phyloP scores from a whole-genome alignment of 2,797 vertebrate species.

The Micropoecilia bifurca region DNA sequence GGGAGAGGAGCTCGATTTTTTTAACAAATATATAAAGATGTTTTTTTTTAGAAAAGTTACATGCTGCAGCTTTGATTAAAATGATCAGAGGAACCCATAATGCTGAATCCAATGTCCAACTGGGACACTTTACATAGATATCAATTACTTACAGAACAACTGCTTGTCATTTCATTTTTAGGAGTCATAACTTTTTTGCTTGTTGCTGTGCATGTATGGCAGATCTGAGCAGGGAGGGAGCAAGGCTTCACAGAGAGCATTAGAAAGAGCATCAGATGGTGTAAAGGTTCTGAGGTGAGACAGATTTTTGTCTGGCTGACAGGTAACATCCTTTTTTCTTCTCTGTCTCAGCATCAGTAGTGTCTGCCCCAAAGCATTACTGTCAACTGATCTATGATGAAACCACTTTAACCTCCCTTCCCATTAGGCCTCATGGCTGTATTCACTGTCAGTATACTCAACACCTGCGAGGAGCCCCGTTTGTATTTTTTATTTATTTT shows the following conservation, averaged over 20 bases:
- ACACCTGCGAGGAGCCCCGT: constrained; percentile 2
- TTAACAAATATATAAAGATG: no score
- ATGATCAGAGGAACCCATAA: not conserved
- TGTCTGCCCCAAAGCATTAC: constrained; percentile 73
- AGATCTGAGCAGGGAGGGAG: constrained; percentile 13
- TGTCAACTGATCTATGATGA: constrained; percentile 72
- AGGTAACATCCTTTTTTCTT: constrained; percentile 74
- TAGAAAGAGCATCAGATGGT: constrained; percentile 39
- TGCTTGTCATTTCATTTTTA: not conserved
- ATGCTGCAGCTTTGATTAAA: not conserved
- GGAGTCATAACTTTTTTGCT: not conserved
- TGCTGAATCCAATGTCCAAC: not conserved
- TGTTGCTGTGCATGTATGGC: not conserved
- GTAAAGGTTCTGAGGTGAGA: constrained; percentile 69
- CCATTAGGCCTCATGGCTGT: constrained; percentile 47
- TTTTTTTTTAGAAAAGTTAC: no score
- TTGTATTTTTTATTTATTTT: not conserved
- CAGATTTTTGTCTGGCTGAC: constrained; percentile 72
- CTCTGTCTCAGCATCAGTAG: constrained; percentile 70
- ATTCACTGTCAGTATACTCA: constrained; percentile 42
- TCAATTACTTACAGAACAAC: not conserved
- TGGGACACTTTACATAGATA: not conserved
- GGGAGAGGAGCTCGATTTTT: no score
- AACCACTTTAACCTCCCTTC: constrained; percentile 49
- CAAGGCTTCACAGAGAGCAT: constrained; percentile 15